These are phyloP conservation scores for Agrypnus murinus DNA, from an alignment of 2,888 invertebrate genomes.

Conservation along the genomic window DNA sequence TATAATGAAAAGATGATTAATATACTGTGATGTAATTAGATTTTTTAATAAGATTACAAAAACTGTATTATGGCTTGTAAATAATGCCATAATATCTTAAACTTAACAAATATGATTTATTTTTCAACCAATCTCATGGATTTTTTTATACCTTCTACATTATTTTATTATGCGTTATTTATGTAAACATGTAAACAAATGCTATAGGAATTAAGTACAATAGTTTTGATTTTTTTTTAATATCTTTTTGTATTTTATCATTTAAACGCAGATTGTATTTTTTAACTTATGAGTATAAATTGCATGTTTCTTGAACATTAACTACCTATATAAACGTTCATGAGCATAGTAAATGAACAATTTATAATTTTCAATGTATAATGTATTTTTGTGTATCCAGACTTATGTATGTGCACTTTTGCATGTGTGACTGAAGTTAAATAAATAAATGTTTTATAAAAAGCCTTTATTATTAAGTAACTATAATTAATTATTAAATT, in stretches of 20 bases:
- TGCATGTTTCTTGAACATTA: constrained; percentile 9
- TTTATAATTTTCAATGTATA: constrained; percentile 15
- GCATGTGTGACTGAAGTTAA: constrained; percentile 48
- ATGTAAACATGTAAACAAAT: not conserved
- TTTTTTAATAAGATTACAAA: constrained; percentile 37
- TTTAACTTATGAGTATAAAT: not conserved
- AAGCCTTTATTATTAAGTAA: constrained; percentile 30
- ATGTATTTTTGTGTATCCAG: constrained; percentile 20
- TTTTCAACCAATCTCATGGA: no score
- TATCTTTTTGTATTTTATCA: constrained; percentile 3
- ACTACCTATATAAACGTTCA: constrained; percentile 13
- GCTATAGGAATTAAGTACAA: constrained; percentile 3
- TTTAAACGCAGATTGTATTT: not conserved
- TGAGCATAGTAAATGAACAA: constrained; percentile 8
- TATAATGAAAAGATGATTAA: constrained; percentile 20
- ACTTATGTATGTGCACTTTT: constrained; percentile 28
- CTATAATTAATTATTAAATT: no score
- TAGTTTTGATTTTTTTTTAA: constrained; percentile 3
- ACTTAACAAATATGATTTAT: not conserved
- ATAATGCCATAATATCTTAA: constrained; percentile 20
- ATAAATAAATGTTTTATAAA: constrained; percentile 49
- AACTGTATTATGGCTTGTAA: constrained; percentile 23
- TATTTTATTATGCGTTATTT: not conserved
- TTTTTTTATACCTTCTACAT: no score
- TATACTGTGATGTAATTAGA: constrained; percentile 40